A percentile compares a stretch with the other conserved stretches of the same genome.
Conservation (phyloP, 2,888 invertebrate genomes). For the Catocala fraxini region DNA sequence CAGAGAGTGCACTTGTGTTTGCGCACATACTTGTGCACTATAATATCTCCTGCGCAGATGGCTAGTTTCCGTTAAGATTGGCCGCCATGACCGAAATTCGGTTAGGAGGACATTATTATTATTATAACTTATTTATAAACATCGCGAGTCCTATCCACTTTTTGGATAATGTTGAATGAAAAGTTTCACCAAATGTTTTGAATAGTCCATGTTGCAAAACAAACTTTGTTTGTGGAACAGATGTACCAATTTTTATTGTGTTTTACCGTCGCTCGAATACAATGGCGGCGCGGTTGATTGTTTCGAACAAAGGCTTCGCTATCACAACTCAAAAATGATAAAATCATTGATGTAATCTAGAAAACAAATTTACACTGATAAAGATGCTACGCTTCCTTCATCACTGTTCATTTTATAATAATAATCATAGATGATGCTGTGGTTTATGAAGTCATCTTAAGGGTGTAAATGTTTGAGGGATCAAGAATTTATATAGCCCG, state of each 20-base stretch:
- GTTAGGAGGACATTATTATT: no score
- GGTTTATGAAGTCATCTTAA: neutral
- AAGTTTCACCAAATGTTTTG: neutral
- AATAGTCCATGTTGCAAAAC: constrained; percentile 39
- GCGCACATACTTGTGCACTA: no score
- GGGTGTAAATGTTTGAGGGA: no score
- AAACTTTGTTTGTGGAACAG: constrained; percentile 57
- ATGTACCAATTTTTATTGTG: constrained; percentile 69
- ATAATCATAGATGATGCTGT: no score
- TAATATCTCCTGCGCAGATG: no score
- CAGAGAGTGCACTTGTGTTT: no score
- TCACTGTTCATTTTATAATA: neutral
- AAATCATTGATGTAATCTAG: constrained; percentile 55
- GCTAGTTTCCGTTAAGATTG: no score
- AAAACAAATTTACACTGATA: constrained; percentile 38
- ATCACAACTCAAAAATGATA: constrained; percentile 69
- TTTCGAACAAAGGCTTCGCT: constrained; percentile 68
- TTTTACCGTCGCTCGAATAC: constrained; percentile 66
- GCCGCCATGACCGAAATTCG: no score
- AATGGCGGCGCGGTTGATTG: constrained; percentile 64
- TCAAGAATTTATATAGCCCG: no score
- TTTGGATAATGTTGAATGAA: neutral
- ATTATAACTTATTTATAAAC: no score
- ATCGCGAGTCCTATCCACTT: neutral
- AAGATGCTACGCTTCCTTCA: constrained; percentile 30